Conservation (phyloP, 1,140 invertebrate genomes). For the Drosophila serrata region DNA sequence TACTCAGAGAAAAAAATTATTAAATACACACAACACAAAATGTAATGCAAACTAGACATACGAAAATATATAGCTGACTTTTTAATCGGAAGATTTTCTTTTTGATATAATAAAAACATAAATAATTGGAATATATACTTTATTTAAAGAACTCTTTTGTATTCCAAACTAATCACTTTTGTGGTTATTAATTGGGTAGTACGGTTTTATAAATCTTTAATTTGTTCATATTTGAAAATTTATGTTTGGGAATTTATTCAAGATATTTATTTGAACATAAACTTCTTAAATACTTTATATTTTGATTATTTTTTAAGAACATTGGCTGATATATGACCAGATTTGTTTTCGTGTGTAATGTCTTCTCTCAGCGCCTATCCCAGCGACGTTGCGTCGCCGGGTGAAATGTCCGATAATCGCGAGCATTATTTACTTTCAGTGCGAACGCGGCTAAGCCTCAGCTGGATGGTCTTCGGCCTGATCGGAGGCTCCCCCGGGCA, state of each 20-base stretch:
- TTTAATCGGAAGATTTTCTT: too few relatives aligned
- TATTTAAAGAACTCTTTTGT: too few relatives aligned
- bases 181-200: too few relatives aligned
- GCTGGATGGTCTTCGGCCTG: conserved; percentile 5
- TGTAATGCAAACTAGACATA: conserved; percentile 2
- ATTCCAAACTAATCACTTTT: too few relatives aligned
- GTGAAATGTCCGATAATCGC: conserved; percentile 53
- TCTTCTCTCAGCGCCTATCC: conserved; percentile 38
- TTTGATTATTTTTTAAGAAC: background rate
- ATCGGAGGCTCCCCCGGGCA: conserved; percentile 8
- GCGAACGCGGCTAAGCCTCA: conserved; percentile 23
- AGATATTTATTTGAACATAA: too few relatives aligned
- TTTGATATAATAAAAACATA: too few relatives aligned
- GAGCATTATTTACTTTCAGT: conserved; percentile 64
- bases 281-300: too few relatives aligned
- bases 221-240: too few relatives aligned
- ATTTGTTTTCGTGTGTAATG: conserved; percentile 18
- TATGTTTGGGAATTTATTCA: too few relatives aligned
- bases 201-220: too few relatives aligned
- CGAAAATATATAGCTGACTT: too few relatives aligned
- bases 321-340: background rate
- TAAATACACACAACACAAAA: background rate
- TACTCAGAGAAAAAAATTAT: conserved; percentile 6
- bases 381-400: conserved; percentile 11
- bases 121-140: too few relatives aligned